Evolutionary conservation across 1,140 invertebrate species (phyloP).

Genomic region (Pteromalus puparum): DNA sequence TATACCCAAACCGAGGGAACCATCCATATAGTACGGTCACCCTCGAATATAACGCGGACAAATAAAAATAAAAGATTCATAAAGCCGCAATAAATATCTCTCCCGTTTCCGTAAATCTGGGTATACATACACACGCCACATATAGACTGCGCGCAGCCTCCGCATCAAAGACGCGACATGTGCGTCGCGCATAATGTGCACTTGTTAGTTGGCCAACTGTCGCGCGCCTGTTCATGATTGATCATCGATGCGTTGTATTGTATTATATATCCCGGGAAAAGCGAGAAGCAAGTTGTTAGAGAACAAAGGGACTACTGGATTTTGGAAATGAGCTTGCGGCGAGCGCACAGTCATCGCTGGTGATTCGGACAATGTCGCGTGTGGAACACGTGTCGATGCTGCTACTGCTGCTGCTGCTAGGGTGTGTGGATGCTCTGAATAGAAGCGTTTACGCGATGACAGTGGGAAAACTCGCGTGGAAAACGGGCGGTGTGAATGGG

Average conservation of each 20-base stretch:
- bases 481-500: neutral
- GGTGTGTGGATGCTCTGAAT: neutral
- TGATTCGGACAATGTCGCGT: neutral
- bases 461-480: neutral
- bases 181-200: slow-evolving; percentile 3
- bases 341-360: neutral
- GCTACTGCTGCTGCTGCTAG: too few relatives aligned
- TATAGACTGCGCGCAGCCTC: neutral
- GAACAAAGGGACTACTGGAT: neutral
- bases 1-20: neutral
- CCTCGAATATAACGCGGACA: neutral
- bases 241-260: neutral
- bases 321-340: neutral
- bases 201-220: slow-evolving; percentile 13
- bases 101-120: neutral
- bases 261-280: neutral
- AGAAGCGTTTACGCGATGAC: neutral
- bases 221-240: neutral
- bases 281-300: neutral
- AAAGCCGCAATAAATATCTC: neutral
- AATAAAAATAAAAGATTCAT: slow-evolving; percentile 6
- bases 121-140: neutral
- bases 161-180: neutral
- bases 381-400: neutral
- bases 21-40: neutral